Evolutionary conservation across 2,888 invertebrate species (phyloP).

Genomic region (Epinotia nisella): DNA sequence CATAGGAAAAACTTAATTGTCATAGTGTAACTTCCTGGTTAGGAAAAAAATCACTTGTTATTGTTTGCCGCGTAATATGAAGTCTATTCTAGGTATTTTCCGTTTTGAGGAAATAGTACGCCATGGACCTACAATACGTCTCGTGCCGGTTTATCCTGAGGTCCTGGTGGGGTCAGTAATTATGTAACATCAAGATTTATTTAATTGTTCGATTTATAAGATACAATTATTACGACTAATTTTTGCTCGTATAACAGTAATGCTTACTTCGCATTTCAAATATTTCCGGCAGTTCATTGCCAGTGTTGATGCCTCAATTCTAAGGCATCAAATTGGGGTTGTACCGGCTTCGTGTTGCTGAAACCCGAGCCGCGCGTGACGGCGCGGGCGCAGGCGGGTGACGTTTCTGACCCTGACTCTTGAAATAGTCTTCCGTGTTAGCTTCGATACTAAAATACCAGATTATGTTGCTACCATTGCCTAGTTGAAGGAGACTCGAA

Average conservation of each 20-base stretch:
- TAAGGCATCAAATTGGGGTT: slow-evolving; percentile 51
- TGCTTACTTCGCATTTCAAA: neutral
- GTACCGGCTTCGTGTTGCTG: slow-evolving; percentile 62
- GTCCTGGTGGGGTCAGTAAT: too few species aligned
- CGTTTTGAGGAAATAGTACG: neutral
- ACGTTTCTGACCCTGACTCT: slow-evolving; percentile 81
- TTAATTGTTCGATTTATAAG: neutral
- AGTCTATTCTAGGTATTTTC: slow-evolving; percentile 17
- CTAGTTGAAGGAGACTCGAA: slow-evolving; percentile 10
- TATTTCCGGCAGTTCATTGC: slow-evolving; percentile 3
- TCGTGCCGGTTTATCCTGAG: too few species aligned
- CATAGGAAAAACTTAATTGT: slow-evolving; percentile 22
- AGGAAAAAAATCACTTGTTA: slow-evolving; percentile 28
- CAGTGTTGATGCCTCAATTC: neutral
- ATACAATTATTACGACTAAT: neutral
- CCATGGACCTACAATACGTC: neutral
- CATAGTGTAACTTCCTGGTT: slow-evolving; percentile 17
- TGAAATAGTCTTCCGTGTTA: slow-evolving; percentile 85
- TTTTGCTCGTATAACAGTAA: neutral
- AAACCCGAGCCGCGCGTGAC: slow-evolving; percentile 69
- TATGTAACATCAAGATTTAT: neutral
- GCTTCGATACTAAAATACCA: slow-evolving; percentile 81
- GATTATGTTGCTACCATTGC: slow-evolving; percentile 67
- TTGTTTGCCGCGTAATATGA: slow-evolving; percentile 26
- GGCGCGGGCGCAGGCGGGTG: slow-evolving; percentile 55